These are phyloP conservation scores for Gorsachius magnificus DNA, from an alignment of 2,797 vertebrate species.

Conservation along the genomic window DNA sequence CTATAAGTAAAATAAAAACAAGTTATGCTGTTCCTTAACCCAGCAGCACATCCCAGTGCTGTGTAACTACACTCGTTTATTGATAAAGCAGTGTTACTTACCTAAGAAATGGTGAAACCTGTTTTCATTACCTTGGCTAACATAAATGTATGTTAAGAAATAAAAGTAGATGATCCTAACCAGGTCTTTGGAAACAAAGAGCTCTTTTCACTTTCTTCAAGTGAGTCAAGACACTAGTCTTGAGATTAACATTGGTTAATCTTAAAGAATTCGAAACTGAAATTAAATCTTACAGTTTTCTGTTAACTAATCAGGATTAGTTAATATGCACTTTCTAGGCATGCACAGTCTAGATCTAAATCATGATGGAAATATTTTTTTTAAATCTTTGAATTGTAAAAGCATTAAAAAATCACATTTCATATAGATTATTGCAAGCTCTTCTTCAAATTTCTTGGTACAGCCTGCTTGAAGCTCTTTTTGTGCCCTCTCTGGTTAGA, in stretches of 20 bases:
- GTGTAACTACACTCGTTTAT: not conserved
- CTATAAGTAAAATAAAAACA: not conserved
- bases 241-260: not conserved
- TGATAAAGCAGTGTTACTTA: not conserved
- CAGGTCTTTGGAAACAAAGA: not conserved
- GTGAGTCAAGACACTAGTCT: not conserved
- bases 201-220: not conserved
- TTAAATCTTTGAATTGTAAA: not conserved
- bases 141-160: not conserved
- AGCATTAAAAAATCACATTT: not conserved
- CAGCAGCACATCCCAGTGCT: not conserved
- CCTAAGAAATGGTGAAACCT: not conserved
- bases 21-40: not conserved
- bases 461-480: not conserved
- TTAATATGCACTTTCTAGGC: not conserved
- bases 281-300: not conserved
- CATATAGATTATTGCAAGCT: not conserved
- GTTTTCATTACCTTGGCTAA: not conserved
- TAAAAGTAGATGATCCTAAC: not conserved
- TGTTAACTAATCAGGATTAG: not conserved
- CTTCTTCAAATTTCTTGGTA: not conserved
- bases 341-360: not conserved
- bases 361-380: not conserved
- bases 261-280: not conserved
- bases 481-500: not conserved